phyloP scores from a whole-genome alignment of 2,113 vertebrate genomes.

The Solea senegalensis region DNA sequence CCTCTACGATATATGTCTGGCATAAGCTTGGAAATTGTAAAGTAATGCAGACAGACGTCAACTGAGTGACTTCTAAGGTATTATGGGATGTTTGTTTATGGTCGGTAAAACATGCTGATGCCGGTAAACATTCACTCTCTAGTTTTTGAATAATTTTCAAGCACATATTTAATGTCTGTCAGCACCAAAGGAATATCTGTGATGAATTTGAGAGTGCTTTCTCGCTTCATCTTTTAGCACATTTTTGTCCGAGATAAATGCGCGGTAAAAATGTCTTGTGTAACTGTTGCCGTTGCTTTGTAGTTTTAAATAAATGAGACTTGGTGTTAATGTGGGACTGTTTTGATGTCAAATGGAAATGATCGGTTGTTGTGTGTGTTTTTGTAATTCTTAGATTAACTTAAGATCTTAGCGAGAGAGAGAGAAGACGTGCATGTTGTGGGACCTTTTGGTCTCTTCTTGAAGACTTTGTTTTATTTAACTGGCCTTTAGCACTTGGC shows the following conservation, averaged over 20 bases:
- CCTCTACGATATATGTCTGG: background rate
- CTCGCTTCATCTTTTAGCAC: slow-evolving; percentile 4
- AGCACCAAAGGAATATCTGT: background rate
- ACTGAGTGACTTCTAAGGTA: background rate
- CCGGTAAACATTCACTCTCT: background rate
- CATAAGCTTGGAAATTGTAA: background rate
- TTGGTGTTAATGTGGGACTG: too few species aligned
- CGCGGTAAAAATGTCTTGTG: slow-evolving; percentile 4
- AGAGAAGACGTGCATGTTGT: slow-evolving; percentile 24
- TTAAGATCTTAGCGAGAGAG: background rate
- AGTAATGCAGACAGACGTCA: background rate
- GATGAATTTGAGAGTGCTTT: slow-evolving; percentile 28
- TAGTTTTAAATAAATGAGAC: slow-evolving; percentile 29
- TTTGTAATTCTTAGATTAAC: too few species aligned
- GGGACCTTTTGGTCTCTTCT: slow-evolving; percentile 62
- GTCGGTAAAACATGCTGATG: background rate
- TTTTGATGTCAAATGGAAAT: too few species aligned
- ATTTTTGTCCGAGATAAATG: slow-evolving; percentile 25
- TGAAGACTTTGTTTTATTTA: slow-evolving; percentile 66
- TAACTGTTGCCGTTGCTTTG: background rate
- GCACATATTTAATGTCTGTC: slow-evolving; percentile 17
- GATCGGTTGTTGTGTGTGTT: too few species aligned
- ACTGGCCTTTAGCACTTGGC: slow-evolving; percentile 73
- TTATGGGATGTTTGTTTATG: background rate
- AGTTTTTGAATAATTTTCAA: slow-evolving; percentile 18